Evolutionary conservation across 1,140 invertebrate genomes (phyloP).

Genomic region (Megathymus violae): DNA sequence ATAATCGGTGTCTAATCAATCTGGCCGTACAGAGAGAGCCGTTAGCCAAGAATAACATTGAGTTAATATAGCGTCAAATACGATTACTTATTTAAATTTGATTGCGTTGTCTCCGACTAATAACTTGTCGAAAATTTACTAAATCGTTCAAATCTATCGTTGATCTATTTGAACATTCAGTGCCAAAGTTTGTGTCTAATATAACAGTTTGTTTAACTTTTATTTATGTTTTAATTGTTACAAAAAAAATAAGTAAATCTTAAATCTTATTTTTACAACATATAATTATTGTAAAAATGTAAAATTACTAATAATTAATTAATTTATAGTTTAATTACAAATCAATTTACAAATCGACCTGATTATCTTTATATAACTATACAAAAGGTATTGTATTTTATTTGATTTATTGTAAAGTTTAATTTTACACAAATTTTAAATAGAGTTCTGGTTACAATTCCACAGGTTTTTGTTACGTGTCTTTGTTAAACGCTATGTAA

Average conservation of each 20-base stretch:
- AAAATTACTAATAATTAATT: no score
- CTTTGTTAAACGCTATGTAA: neutral
- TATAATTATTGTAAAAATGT: no score
- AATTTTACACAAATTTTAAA: neutral
- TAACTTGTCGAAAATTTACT: neutral
- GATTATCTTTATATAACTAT: no score
- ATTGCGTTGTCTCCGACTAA: neutral
- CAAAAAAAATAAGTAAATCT: no score
- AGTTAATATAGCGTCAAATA: conserved; percentile 43
- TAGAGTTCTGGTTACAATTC: neutral
- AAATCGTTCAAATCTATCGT: neutral
- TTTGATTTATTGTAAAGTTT: neutral
- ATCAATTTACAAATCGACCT: no score
- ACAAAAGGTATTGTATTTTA: no score
- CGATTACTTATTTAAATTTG: conserved; percentile 19
- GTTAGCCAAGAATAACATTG: conserved; percentile 48
- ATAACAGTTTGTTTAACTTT: no score
- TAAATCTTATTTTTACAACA: no score
- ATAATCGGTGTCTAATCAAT: conserved; percentile 49
- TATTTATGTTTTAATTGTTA: no score
- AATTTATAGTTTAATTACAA: no score
- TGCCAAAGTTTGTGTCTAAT: no score
- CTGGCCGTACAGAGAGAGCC: conserved; percentile 35
- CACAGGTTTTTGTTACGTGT: neutral
- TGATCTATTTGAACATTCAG: no score